phyloP scores from a whole-genome alignment of 2,797 vertebrate species.

The Enteromius trimaculatus region DNA sequence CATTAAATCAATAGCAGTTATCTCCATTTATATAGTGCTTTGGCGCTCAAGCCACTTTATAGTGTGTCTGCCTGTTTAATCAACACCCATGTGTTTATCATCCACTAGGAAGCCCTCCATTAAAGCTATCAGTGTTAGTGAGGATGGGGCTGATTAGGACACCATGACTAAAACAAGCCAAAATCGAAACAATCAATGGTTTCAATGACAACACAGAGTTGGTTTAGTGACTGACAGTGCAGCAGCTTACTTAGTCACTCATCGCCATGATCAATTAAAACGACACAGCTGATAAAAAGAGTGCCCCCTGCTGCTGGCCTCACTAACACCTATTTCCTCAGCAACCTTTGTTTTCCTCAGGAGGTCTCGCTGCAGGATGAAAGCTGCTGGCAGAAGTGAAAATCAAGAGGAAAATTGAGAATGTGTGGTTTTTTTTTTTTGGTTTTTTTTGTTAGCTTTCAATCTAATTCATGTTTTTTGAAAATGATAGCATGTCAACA shows the following conservation, averaged over 20 bases:
- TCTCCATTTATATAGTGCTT: not conserved
- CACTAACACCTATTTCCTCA: not conserved
- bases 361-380: not conserved
- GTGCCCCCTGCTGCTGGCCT: not conserved
- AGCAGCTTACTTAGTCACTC: not conserved
- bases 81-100: not conserved
- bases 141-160: not conserved
- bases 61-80: not conserved
- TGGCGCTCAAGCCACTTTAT: not conserved
- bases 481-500: too few relatives aligned
- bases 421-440: not conserved
- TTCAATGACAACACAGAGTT: not conserved
- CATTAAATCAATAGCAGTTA: not conserved
- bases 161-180: not conserved
- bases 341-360: conserved; percentile 19
- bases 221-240: not conserved
- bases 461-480: not conserved
- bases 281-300: not conserved
- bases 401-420: not conserved
- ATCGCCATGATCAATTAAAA: not conserved
- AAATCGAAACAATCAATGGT: not conserved
- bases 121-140: not conserved
- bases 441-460: not conserved
- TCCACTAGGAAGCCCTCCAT: not conserved
- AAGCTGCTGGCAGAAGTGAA: not conserved